Evolutionary conservation across 2,888 invertebrate genomes (phyloP).

Genomic region (Morinoia aosen): DNA sequence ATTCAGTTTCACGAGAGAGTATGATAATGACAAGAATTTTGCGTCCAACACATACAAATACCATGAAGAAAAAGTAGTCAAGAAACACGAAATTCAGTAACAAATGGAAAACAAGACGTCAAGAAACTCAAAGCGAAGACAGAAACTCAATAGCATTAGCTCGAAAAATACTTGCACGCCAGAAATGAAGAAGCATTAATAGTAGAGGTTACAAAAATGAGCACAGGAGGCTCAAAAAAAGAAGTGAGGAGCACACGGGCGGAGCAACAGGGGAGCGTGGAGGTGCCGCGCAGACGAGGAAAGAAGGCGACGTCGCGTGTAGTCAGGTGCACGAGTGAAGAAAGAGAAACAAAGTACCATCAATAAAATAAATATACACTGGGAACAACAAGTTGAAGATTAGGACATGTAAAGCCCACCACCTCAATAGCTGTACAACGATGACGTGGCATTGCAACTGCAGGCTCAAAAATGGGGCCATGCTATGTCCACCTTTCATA

Average conservation of each 20-base stretch:
- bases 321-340: background rate
- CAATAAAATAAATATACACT: background rate
- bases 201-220: background rate
- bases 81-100: background rate
- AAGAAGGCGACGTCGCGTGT: constrained; percentile 5
- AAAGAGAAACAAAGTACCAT: constrained; percentile 10
- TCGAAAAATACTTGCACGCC: background rate
- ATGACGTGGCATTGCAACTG: background rate
- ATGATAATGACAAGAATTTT: background rate
- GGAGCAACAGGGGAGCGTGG: background rate
- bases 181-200: background rate
- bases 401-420: background rate
- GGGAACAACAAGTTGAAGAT: background rate
- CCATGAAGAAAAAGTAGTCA: background rate
- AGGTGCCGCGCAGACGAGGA: constrained; percentile 21
- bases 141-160: background rate
- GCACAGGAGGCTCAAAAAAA: background rate
- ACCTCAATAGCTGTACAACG: background rate
- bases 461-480: background rate
- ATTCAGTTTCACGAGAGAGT: background rate
- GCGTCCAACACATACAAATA: background rate
- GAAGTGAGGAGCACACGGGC: constrained; percentile 22
- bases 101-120: background rate
- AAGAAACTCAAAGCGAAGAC: background rate
- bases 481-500: background rate